Evolutionary conservation across 2,888 invertebrate genomes (phyloP).

Genomic region (Aphrophora alni): DNA sequence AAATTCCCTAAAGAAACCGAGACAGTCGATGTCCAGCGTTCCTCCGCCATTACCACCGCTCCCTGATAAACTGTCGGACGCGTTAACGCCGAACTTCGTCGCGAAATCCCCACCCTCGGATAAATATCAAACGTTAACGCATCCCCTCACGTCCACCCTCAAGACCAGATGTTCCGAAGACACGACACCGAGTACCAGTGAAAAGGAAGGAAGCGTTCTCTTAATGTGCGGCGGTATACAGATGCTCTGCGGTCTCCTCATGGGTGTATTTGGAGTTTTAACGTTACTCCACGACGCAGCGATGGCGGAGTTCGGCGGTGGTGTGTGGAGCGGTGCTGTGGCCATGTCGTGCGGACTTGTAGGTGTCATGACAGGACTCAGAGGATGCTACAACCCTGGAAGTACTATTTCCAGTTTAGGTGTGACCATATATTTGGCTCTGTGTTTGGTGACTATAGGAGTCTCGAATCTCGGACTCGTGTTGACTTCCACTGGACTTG

Average conservation of each 20-base stretch:
- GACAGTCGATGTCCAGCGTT: constrained; percentile 22
- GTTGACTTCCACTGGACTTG: constrained; percentile 55
- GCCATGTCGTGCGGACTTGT: constrained; percentile 50
- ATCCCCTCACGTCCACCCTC: not conserved
- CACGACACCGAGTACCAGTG: not conserved
- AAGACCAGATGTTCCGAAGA: constrained; percentile 21
- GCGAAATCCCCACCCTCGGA: constrained; percentile 45
- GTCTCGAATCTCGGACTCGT: constrained; percentile 55
- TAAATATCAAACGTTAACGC: not conserved
- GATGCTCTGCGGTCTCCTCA: constrained; percentile 51
- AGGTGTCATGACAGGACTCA: constrained; percentile 52
- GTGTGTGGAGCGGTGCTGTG: constrained; percentile 54
- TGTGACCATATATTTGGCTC: constrained; percentile 53
- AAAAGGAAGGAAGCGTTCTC: not conserved
- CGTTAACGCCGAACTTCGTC: constrained; percentile 47
- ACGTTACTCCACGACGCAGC: constrained; percentile 52
- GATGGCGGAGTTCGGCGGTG: constrained; percentile 52
- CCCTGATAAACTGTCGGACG: constrained; percentile 12
- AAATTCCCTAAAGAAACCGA: constrained; percentile 8
- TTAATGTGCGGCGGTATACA: constrained; percentile 42
- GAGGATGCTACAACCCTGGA: constrained; percentile 46
- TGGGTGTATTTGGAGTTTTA: constrained; percentile 53
- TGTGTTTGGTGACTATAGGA: constrained; percentile 54
- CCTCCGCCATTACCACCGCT: constrained; percentile 23
- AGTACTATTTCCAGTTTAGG: constrained; percentile 43